Evolutionary conservation across 2,888 invertebrate species (phyloP).

Genomic region (Bombylius discolor): DNA sequence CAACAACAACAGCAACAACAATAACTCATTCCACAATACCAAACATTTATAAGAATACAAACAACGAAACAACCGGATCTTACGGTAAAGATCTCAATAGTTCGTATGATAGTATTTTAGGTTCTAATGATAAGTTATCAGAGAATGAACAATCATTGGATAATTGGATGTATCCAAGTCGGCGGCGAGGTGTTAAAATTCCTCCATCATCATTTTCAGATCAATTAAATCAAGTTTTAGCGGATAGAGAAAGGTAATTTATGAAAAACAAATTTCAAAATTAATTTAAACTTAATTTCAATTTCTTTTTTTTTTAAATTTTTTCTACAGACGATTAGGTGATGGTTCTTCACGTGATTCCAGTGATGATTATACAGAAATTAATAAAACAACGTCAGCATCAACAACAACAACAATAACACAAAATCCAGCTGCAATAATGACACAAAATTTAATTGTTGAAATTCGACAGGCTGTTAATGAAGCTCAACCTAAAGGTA

Average conservation of each 20-base stretch:
- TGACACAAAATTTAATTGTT: slow-evolving; percentile 70
- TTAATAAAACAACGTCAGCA: slow-evolving; percentile 37
- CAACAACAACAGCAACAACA: slow-evolving; percentile 34
- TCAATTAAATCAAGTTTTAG: slow-evolving; percentile 74
- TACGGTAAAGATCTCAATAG: slow-evolving; percentile 33
- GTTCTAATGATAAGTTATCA: slow-evolving; percentile 35
- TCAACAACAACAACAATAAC: too few species aligned
- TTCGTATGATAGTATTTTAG: slow-evolving; percentile 37
- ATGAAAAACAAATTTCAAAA: not conserved
- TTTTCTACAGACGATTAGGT: slow-evolving; percentile 29
- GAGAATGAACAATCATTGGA: slow-evolving; percentile 33
- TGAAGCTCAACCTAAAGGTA: slow-evolving; percentile 78
- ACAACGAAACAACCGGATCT: slow-evolving; percentile 16
- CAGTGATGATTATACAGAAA: slow-evolving; percentile 49
- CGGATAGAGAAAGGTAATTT: slow-evolving; percentile 66
- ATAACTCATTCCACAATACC: slow-evolving; percentile 23
- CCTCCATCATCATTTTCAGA: slow-evolving; percentile 71
- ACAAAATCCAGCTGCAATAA: slow-evolving; percentile 51
- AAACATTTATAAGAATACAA: slow-evolving; percentile 36
- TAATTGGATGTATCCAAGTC: slow-evolving; percentile 37
- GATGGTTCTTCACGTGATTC: slow-evolving; percentile 44
- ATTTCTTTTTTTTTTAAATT: not conserved
- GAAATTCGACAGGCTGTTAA: slow-evolving; percentile 80
- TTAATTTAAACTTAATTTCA: not conserved
- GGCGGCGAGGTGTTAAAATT: slow-evolving; percentile 40